phyloP scores from a whole-genome alignment of 2,113 vertebrate species.

The Forbesichthys agassizii region DNA sequence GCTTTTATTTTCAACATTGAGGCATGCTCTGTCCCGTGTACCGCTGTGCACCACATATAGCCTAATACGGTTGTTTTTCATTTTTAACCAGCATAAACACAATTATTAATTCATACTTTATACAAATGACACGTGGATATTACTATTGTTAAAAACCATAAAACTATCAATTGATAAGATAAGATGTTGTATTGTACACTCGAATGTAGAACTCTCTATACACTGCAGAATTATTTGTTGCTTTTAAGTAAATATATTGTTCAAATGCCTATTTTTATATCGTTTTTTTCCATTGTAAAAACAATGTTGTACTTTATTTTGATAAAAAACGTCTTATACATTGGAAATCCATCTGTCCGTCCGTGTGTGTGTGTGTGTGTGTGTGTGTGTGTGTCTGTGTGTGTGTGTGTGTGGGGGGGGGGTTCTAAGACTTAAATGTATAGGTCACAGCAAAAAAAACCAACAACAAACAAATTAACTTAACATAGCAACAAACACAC shows the following conservation, averaged over 20 bases:
- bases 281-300: neutral
- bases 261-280: neutral
- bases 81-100: neutral
- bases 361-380: constrained; percentile 10
- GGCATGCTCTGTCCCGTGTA: constrained; percentile 2
- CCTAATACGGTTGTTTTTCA: neutral
- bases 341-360: constrained; percentile 52
- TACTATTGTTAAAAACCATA: neutral
- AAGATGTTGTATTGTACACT: neutral
- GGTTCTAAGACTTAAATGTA: constrained; percentile 18
- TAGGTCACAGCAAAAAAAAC: constrained; percentile 22
- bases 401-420: neutral
- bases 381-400: neutral
- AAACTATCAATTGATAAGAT: neutral
- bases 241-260: neutral
- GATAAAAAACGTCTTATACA: neutral
- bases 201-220: neutral
- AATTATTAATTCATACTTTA: neutral
- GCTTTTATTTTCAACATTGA: neutral
- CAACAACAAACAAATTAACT: constrained; percentile 17
- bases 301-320: neutral
- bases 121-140: neutral
- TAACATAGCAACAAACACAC: too few relatives aligned
- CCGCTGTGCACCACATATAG: constrained; percentile 1
- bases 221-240: neutral